phyloP scores from a whole-genome alignment of 2,888 invertebrate species.

The Zele albiditarsus region DNA sequence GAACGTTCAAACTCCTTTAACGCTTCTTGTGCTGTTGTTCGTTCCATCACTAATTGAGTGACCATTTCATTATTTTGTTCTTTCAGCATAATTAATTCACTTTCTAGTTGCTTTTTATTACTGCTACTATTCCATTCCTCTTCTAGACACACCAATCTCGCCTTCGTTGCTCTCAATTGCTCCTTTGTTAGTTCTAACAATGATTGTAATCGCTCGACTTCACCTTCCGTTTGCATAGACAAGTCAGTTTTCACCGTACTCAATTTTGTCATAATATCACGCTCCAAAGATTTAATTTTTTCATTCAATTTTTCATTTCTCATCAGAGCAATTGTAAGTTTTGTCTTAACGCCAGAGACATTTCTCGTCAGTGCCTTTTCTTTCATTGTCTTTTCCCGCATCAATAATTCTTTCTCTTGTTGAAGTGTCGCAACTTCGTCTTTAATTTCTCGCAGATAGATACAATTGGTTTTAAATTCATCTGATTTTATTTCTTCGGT shows the following conservation, averaged over 20 bases:
- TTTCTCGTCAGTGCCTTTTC: slow-evolving; percentile 40
- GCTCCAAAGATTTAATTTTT: slow-evolving; percentile 34
- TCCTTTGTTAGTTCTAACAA: slow-evolving; percentile 40
- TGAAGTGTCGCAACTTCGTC: neutral
- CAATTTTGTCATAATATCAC: slow-evolving; percentile 8
- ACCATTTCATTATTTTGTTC: slow-evolving; percentile 48
- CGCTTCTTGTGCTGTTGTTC: slow-evolving; percentile 43
- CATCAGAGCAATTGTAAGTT: slow-evolving; percentile 36
- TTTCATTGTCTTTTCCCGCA: slow-evolving; percentile 48
- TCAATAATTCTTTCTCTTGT: slow-evolving; percentile 34
- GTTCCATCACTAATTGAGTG: slow-evolving; percentile 46
- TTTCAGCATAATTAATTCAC: slow-evolving; percentile 42
- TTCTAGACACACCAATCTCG: slow-evolving; percentile 34
- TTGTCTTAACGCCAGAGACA: slow-evolving; percentile 30
- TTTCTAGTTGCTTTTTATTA: slow-evolving; percentile 42
- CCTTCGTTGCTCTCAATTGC: slow-evolving; percentile 41
- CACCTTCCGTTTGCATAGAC: slow-evolving; percentile 21
- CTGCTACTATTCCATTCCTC: slow-evolving; percentile 28
- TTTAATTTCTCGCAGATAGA: neutral
- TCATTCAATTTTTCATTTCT: slow-evolving; percentile 41
- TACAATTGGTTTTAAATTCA: neutral
- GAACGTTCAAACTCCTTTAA: slow-evolving; percentile 44
- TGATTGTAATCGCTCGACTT: slow-evolving; percentile 36
- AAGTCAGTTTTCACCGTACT: neutral
- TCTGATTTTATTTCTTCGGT: neutral